Evolutionary conservation across 2,888 invertebrate genomes (phyloP).

Genomic region (Rhamnusium bicolor): DNA sequence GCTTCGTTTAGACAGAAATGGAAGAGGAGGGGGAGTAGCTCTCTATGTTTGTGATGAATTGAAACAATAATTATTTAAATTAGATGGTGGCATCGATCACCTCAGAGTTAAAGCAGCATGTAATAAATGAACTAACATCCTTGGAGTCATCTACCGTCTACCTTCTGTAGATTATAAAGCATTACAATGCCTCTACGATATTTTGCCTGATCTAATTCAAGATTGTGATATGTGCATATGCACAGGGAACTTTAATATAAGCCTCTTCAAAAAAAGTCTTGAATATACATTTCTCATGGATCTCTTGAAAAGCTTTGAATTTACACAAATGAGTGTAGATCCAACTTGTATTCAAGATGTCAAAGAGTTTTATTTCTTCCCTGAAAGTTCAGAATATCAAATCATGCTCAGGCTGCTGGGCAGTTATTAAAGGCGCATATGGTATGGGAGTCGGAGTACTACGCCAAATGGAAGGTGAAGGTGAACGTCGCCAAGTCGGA

Average conservation of each 20-base stretch:
- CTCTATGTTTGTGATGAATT: too few species aligned
- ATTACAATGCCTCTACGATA: background rate
- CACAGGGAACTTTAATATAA: too few species aligned
- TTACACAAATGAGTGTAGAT: background rate
- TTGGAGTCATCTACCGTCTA: background rate
- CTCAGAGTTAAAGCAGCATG: background rate
- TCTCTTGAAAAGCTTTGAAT: background rate
- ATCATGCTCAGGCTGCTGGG: too few species aligned
- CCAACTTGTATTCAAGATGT: background rate
- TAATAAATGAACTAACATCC: background rate
- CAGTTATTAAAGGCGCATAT: too few species aligned
- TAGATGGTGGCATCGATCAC: background rate
- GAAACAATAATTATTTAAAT: background rate
- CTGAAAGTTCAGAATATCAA: too few species aligned
- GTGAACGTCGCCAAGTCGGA: too few species aligned
- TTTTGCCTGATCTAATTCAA: background rate
- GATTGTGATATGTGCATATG: background rate
- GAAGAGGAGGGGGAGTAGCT: too few species aligned
- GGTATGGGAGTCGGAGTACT: too few species aligned
- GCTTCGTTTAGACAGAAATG: too few species aligned
- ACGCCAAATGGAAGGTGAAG: too few species aligned
- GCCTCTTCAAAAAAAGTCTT: background rate
- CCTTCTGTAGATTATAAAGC: background rate
- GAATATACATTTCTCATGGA: background rate
- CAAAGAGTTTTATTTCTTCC: background rate